A percentile compares a stretch with the other conserved stretches of the same genome.
Conservation (phyloP, 2,888 invertebrate species). For the Chouioia cunea region DNA sequence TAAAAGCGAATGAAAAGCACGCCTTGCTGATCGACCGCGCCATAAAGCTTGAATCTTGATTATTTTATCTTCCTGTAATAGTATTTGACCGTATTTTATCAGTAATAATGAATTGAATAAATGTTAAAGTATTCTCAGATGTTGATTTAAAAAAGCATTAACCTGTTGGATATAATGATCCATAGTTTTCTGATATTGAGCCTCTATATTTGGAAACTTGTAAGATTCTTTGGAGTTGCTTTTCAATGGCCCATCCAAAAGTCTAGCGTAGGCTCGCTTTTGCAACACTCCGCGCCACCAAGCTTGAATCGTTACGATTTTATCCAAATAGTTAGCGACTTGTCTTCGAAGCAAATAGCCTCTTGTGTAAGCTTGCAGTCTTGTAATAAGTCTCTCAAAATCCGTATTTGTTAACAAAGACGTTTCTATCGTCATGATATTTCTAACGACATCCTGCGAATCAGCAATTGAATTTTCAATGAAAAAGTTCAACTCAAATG, state of each 20-base stretch:
- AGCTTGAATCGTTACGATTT: conserved; percentile 72
- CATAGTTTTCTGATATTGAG: conserved; percentile 66
- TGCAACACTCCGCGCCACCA: conserved; percentile 75
- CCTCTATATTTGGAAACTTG: conserved; percentile 59
- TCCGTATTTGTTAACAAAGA: conserved; percentile 32
- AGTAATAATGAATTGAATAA: neutral
- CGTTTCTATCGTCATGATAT: conserved; percentile 25
- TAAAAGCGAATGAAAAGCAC: conserved; percentile 75
- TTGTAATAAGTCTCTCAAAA: conserved; percentile 64
- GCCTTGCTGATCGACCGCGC: conserved; percentile 75
- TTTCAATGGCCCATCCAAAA: conserved; percentile 66
- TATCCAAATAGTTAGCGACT: conserved; percentile 67
- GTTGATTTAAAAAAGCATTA: conserved; percentile 2
- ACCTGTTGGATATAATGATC: conserved; percentile 73
- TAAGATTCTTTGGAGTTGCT: conserved; percentile 70
- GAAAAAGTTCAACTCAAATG: conserved; percentile 10
- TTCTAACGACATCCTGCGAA: conserved; percentile 28
- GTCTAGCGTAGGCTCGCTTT: conserved; percentile 68
- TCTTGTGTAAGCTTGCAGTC: conserved; percentile 74
- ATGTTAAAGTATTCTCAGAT: neutral
- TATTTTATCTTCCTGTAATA: conserved; percentile 72
- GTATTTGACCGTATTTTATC: conserved; percentile 3
- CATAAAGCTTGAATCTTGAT: conserved; percentile 78
- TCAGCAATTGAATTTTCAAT: conserved; percentile 3
- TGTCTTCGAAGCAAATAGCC: conserved; percentile 74